Evolutionary conservation across 2,113 vertebrate genomes (phyloP).

Genomic region (Pachycephala philippinensis): DNA sequence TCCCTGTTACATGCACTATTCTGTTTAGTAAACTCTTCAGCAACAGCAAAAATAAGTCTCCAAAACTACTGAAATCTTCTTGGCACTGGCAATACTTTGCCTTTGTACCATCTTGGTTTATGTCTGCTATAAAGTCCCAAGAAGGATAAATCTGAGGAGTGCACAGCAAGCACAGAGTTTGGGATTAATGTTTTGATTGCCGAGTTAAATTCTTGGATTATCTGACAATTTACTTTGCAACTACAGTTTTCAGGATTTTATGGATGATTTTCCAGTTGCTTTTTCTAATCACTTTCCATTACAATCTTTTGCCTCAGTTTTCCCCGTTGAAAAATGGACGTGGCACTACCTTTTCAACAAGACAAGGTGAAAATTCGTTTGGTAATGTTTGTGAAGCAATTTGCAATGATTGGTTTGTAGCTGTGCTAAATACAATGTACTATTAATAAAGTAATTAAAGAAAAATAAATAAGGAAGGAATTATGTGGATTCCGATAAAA

Average conservation of each 20-base stretch:
- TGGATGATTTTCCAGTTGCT: not conserved
- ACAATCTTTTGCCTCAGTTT: not conserved
- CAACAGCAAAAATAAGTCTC: not conserved
- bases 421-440: not conserved
- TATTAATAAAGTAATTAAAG: conserved; percentile 21
- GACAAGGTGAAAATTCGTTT: not conserved
- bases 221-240: not conserved
- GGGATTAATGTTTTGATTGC: not conserved
- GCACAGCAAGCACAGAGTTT: not conserved
- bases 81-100: not conserved
- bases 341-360: not conserved
- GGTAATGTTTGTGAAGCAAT: not conserved
- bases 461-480: conserved; percentile 7
- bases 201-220: not conserved
- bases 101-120: not conserved
- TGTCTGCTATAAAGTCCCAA: not conserved
- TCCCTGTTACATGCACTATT: not conserved
- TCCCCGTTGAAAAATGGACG: not conserved
- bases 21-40: not conserved
- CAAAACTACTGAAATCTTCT: not conserved
- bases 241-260: not conserved
- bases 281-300: not conserved
- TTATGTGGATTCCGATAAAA: conserved; percentile 30
- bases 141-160: not conserved
- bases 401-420: not conserved